Conservation (phyloP, 2,113 vertebrate species). For the Dryoscopus gambensis region DNA sequence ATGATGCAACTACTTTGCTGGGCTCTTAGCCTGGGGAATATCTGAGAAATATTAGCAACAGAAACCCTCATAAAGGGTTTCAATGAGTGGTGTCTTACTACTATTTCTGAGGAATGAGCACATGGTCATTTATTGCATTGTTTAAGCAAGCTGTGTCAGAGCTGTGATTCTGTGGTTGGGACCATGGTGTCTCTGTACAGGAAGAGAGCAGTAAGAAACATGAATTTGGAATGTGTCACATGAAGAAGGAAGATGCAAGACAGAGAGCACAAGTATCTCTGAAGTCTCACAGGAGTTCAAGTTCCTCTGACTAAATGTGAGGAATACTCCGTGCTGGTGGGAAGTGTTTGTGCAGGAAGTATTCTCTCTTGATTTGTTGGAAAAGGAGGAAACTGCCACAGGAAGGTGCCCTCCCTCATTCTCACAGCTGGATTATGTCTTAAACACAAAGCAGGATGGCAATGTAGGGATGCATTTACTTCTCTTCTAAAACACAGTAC, state of each 20-base stretch:
- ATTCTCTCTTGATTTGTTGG: not conserved
- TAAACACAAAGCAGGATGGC: not conserved
- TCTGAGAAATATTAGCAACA: not conserved
- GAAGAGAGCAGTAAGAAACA: not conserved
- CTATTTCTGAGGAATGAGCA: not conserved
- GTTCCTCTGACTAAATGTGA: not conserved
- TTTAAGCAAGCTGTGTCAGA: not conserved
- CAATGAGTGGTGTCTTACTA: not conserved
- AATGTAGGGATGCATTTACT: not conserved
- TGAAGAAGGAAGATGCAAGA: not conserved
- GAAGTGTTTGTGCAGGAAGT: not conserved
- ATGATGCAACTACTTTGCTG: not conserved
- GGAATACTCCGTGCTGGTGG: not conserved
- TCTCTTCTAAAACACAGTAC: not conserved
- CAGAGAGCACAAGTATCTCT: not conserved
- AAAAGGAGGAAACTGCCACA: not conserved
- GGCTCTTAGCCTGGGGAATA: not conserved
- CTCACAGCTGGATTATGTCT: not conserved
- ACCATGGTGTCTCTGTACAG: accelerated
- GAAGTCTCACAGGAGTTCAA: not conserved
- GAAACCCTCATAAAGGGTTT: not conserved
- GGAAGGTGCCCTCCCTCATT: not conserved
- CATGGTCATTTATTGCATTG: not conserved
- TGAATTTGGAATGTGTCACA: not conserved
- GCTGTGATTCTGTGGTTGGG: not conserved